Evolutionary conservation across 2,888 invertebrate species (phyloP), one percentile per base, ranked within the genome.

Genomic region (Eurytoma adleriae): DNA sequence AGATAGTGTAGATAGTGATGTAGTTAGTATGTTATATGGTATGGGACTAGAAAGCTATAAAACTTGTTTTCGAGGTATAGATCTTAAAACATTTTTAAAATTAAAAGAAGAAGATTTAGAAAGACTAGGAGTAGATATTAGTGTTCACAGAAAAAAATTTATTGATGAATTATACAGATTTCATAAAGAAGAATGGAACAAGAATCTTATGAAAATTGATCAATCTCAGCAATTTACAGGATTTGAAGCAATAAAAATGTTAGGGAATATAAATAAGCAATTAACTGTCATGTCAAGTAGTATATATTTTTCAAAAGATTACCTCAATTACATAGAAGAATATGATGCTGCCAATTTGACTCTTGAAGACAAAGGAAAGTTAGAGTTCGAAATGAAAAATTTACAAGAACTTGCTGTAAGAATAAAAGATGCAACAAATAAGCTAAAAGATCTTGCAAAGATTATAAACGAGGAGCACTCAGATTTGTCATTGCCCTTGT

Each of bases 81-180:
- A 91, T 86, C 90, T 95, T 24, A 91, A 92, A 77, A 91, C 91
- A 1, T 94, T 95, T 85, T 86, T 95, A 4, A 90, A 93, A 56
- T 85, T 94, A 59, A 92, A 92, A 83, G 93, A 94, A 67, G 87
- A 91, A 0, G 93, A 93, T 85, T 91, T 95, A 88, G 86, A 91
- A 64, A 87, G 91, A 72, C 84, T 94, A 56, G 94, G 94, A 54
- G 91, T 95, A 20, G 90, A 92, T 3, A 91, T 94, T 89, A 93
- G 93, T 0, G 93, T 92, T 83, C 94, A 94, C 85, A 91, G 93
- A 82, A 92, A 92, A 82, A 91, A 93, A 85, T 91, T 95, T 81
- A 87, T 91, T 73, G 86, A 89, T 54, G 93, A 93, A 0, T 86
- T 95, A 67, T 91, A 92, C 71, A 92, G 91, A 83, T 94, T 94